Percentiles rank a stretch among this genome's conserved stretches.
These are phyloP conservation scores for Chloroceryle amazona DNA, from an alignment of 2,797 vertebrate species.

Conservation along the genomic window DNA sequence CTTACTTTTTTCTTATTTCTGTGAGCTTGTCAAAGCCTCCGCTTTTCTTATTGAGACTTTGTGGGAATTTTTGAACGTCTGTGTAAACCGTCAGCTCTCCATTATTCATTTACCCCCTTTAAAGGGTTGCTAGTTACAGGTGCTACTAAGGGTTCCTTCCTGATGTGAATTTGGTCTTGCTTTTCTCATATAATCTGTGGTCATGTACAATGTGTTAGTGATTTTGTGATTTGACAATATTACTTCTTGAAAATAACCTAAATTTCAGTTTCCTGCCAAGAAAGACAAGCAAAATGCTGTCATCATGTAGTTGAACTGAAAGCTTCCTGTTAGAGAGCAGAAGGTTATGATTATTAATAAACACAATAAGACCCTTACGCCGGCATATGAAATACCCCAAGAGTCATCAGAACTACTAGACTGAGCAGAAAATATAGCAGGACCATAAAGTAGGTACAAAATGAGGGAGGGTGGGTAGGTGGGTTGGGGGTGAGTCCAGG, in stretches of 20 bases:
- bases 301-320: not conserved
- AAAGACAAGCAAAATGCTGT: constrained; percentile 8
- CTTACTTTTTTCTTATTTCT: not conserved
- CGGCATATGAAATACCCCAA: not conserved
- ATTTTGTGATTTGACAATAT: constrained; percentile 8
- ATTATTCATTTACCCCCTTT: not conserved
- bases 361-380: not conserved
- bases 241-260: not conserved
- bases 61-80: not conserved
- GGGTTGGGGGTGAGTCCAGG: not conserved
- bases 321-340: constrained; percentile 1
- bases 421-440: not conserved
- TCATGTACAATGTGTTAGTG: not conserved
- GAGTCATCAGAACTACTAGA: not conserved
- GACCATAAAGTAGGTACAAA: not conserved
- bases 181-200: not conserved
- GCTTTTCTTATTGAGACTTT: not conserved
- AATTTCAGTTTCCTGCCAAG: not conserved
- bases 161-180: not conserved
- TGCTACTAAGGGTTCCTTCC: not conserved
- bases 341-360: constrained; percentile 29
- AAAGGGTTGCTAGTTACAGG: not conserved
- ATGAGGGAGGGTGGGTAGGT: not conserved
- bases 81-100: not conserved
- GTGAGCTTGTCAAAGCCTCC: not conserved